A percentile compares a stretch with the other conserved stretches of the same genome.
These are phyloP conservation scores for Nestor notabilis DNA, from an alignment of 2,113 vertebrate genomes.

Conservation along the genomic window DNA sequence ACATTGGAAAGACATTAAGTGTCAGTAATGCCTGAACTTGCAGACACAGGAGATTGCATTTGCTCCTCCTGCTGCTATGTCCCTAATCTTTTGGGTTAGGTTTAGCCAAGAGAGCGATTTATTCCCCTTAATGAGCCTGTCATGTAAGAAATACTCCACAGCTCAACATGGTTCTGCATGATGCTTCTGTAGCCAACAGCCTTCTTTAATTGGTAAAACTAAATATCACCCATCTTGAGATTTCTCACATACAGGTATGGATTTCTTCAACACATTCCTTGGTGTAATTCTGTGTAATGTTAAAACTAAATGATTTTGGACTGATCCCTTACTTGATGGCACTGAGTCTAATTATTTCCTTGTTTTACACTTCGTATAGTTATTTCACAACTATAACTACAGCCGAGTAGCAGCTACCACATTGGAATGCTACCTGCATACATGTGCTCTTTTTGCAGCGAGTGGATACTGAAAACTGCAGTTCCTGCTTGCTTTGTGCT, in stretches of 20 bases:
- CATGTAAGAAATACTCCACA: not conserved
- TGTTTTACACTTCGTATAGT: not conserved
- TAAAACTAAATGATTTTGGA: not conserved
- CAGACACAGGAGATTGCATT: not conserved
- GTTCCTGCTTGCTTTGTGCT: not conserved
- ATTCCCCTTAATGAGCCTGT: not conserved
- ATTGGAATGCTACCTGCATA: not conserved
- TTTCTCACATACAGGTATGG: not conserved
- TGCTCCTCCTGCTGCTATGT: not conserved
- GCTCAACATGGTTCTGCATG: not conserved
- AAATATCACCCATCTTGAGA: not conserved
- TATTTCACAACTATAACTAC: not conserved
- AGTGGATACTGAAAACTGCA: not conserved
- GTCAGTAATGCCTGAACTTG: not conserved
- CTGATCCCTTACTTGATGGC: not conserved
- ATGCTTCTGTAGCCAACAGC: not conserved
- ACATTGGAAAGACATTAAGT: not conserved
- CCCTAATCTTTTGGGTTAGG: not conserved
- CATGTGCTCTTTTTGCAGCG: accelerated
- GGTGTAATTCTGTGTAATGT: not conserved
- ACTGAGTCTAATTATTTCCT: not conserved
- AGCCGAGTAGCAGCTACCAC: not conserved
- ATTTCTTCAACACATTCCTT: not conserved
- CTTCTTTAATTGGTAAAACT: not conserved
- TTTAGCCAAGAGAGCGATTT: not conserved